Evolutionary conservation across 2,888 invertebrate species (phyloP).

Genomic region (Tupiocoris notatus): DNA sequence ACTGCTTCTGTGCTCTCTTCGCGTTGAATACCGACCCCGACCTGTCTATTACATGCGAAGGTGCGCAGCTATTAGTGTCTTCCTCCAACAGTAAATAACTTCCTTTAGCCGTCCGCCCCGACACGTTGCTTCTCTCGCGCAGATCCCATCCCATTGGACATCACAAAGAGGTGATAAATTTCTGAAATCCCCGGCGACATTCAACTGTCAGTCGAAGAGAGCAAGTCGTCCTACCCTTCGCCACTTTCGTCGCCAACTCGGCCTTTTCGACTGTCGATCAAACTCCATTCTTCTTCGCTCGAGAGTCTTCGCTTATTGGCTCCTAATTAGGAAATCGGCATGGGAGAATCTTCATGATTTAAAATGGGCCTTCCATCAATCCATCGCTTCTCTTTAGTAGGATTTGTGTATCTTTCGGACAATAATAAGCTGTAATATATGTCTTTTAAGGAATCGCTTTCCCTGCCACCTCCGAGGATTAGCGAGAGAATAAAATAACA

Average conservation of each 20-base stretch:
- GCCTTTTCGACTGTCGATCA: neutral
- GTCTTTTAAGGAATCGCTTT: too few relatives aligned
- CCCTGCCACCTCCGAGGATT: too few relatives aligned
- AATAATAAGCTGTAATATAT: too few relatives aligned
- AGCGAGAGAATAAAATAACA: too few relatives aligned
- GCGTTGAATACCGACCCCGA: neutral
- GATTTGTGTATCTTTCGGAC: too few relatives aligned
- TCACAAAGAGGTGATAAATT: slow-evolving; percentile 43
- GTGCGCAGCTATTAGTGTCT: slow-evolving; percentile 42
- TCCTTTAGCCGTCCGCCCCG: slow-evolving; percentile 34
- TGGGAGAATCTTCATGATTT: neutral
- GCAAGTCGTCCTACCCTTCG: slow-evolving; percentile 24
- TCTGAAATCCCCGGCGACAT: slow-evolving; percentile 29
- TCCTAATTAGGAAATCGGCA: neutral
- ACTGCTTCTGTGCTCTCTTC: too few relatives aligned
- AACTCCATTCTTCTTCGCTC: neutral
- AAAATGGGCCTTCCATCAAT: too few relatives aligned
- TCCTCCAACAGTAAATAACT: slow-evolving; percentile 42
- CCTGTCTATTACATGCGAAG: slow-evolving; percentile 32
- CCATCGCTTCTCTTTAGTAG: too few relatives aligned
- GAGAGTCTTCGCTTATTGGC: neutral
- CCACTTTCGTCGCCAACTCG: slow-evolving; percentile 1
- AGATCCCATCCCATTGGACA: slow-evolving; percentile 23
- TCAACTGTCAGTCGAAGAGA: slow-evolving; percentile 17
- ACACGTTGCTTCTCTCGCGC: slow-evolving; percentile 30